Base-by-base conservation (phyloP, 1,140 invertebrate genomes). In the Drosophila gunungcola region DNA sequence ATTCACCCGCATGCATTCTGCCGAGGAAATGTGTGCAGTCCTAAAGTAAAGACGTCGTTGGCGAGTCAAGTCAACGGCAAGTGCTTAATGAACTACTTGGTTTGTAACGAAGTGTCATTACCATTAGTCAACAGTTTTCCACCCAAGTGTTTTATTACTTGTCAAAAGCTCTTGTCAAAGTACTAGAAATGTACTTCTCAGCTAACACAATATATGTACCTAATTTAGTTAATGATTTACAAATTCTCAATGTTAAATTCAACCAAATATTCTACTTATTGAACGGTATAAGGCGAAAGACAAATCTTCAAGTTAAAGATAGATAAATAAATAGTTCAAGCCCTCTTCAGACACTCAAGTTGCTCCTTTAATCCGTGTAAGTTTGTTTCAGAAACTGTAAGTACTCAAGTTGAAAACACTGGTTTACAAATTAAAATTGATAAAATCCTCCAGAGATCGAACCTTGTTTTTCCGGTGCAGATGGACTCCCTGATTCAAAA, bases 41-140 rank as follows among this genome's bases (percentile, higher is more conserved):
- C 42, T 32, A 6, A 0, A 12, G 41, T 13, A 4, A 21, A 27
- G 29, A n/a, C 21, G 36, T 58, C 42, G 7, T 1, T 12, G 58
- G 45, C 12, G 7, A 12, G n/a, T 21, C 38, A 41, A 34, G 21
- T 41, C 43, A 21, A n/a, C 53, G 76, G 48, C 25, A 67, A 62
- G 49, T 69, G 56, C 69, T 76, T 73, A 75, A 72, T 51, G n/a
- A 61, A 73, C 63, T 53, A 61, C 83, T 88, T 88, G 72, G 68
- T 52, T 73, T 77, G 56, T 65, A 78, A 88, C 84, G 84, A 88
- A 89, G 84, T 74, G 63, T 42, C 65, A 79, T 86, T 73, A 73
- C 63, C 67, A 62, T 60, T 61, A 64, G 63, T 63, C 57, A 83
- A 80, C 51, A 73, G 39, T 58, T 72, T 65, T 10, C 32, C 27